Conservation (phyloP, 2,888 invertebrate species). For the Sylvicola fuscatus region DNA sequence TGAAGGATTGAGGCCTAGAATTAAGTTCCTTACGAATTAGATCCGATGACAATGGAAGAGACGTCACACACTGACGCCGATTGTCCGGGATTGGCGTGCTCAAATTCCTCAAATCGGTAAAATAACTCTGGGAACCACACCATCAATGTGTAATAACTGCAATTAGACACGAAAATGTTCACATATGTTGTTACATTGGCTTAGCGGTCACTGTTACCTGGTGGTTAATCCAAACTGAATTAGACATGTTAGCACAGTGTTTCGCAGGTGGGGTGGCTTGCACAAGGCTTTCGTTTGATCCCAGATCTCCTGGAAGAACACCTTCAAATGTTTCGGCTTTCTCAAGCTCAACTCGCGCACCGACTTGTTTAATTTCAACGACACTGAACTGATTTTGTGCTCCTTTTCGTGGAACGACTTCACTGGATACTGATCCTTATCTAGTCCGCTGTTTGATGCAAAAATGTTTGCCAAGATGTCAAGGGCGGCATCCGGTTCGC, state of each 20-base stretch:
- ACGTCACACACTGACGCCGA: slow-evolving; percentile 60
- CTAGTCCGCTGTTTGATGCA: slow-evolving; percentile 47
- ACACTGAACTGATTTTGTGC: slow-evolving; percentile 34
- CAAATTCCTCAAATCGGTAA: slow-evolving; percentile 60
- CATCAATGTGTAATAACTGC: slow-evolving; percentile 77
- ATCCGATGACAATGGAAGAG: slow-evolving; percentile 29
- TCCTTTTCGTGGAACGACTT: slow-evolving; percentile 47
- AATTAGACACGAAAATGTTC: slow-evolving; percentile 12
- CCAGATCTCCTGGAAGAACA: slow-evolving; percentile 49
- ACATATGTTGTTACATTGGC: neutral
- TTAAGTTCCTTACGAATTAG: too few relatives aligned
- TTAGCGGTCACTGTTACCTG: slow-evolving; percentile 27
- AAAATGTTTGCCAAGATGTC: slow-evolving; percentile 46
- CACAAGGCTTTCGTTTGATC: slow-evolving; percentile 52
- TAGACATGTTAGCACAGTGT: slow-evolving; percentile 53
- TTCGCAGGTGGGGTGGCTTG: slow-evolving; percentile 50
- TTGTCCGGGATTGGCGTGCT: slow-evolving; percentile 39
- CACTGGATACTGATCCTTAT: slow-evolving; percentile 49
- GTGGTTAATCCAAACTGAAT: slow-evolving; percentile 70
- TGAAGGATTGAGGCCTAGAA: too few relatives aligned
- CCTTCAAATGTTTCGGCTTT: slow-evolving; percentile 49
- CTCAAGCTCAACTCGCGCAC: slow-evolving; percentile 46
- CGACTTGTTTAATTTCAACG: slow-evolving; percentile 41
- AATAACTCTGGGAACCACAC: slow-evolving; percentile 85
- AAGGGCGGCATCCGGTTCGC: slow-evolving; percentile 55